Base-by-base conservation (phyloP, 2,113 vertebrate species). In the Phocoena sinus region DNA sequence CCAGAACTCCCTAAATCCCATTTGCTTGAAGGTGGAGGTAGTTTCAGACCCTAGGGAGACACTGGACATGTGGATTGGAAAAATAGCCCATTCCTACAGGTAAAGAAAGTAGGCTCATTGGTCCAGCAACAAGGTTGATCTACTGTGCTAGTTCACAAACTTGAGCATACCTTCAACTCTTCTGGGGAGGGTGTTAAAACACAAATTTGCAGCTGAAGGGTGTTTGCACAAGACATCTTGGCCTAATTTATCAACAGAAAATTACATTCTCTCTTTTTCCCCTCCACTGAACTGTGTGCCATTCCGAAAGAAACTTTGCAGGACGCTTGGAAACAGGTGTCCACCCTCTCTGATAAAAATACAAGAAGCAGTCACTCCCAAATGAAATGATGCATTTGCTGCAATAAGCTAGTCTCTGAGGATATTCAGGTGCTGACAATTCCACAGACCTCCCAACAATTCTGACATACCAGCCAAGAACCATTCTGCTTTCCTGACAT, bases 381-480 rank as follows among this genome's bases (percentile, higher is more conserved):
- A 38, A 20, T 17, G 36, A 76, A 38, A 56, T 1, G 58, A 25
- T 80, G 56, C 47, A 3, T 68, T 65, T 44, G 56, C 36, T n/a
- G 33, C 41, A 60, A 67, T 95, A 80, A 94, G 77, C 20, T 23
- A 3, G 2, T 38, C 73, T 96, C 28, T 0, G 23, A 85, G 60
- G 60, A 90, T 71, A 85, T 73, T 79, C 89, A 91, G 91, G 47
- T 89, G 50, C 33, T 0, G 2, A 33, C 67, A 79, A 33, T 33
- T 13, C 28, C 70, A 71, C 23, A 65, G 82, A 21, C 83, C 25
- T 56, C 47, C n/a, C 67, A 80, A 88, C 83, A 58, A 56, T 97
- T 14, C 67, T 63, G 63, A 71, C 12, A 38, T 14, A 6, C 18
- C 73, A 67, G 89, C 89, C 65, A 68, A 44, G 82, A 83, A 9